Conservation (phyloP, 2,113 vertebrate genomes). For the Noturus placidus region DNA sequence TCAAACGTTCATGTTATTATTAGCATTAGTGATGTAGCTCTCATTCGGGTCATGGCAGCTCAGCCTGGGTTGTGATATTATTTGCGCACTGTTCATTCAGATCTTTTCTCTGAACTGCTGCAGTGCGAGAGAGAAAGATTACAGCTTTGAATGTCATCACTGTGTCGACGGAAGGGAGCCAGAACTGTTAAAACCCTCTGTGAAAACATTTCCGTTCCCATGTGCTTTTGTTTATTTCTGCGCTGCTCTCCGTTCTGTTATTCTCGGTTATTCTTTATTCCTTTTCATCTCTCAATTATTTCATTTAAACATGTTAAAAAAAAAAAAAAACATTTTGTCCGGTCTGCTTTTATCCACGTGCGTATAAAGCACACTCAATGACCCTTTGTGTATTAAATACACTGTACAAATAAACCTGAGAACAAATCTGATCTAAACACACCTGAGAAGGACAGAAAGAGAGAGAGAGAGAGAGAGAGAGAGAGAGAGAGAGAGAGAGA, state of each 20-base stretch:
- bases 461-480: neutral
- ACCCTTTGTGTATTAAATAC: neutral
- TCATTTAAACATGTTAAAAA: neutral
- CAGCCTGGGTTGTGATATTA: neutral
- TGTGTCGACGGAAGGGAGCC: neutral
- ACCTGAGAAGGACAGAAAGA: neutral
- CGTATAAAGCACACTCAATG: neutral
- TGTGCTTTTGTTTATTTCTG: neutral
- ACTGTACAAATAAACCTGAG: neutral
- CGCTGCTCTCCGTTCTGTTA: neutral
- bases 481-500: neutral
- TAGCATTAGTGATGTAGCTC: neutral
- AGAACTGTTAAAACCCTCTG: neutral
- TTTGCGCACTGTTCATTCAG: neutral
- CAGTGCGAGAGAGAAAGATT: neutral
- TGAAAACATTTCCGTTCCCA: slow-evolving; percentile 15
- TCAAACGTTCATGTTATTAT: neutral
- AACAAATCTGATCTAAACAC: neutral
- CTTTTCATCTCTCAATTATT: neutral
- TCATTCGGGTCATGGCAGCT: neutral
- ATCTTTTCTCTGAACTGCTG: neutral
- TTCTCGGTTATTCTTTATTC: neutral
- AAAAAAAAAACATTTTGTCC: no score
- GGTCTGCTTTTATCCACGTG: neutral
- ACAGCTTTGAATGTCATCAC: neutral